Base-by-base conservation (phyloP, 2,797 vertebrate species). In the Centroberyx gerrardi region DNA sequence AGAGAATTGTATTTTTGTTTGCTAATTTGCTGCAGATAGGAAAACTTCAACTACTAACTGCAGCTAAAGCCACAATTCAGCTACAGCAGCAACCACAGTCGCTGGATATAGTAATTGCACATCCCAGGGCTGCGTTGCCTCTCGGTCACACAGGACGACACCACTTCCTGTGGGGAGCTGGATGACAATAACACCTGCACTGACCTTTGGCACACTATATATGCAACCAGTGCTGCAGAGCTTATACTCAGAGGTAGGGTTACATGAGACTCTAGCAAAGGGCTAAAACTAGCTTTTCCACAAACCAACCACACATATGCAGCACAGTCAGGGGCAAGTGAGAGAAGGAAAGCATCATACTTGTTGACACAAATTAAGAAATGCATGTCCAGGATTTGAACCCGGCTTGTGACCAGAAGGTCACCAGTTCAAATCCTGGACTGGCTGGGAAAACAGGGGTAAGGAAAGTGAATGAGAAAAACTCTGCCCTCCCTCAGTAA, bases 151-250 rank as follows among this genome's bases (percentile, higher is more conserved):
- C 55, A 65, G 49, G 62, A 76, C 28, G 53, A 62, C 61, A 56
- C 36, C 18, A 53, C 68, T 76, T 85, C 62, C 76, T 78, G 49
- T 68, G 62, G 64, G 62, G 67, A 68, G 48, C 13, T 27, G 14
- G 44, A 60, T 44, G 53, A 75, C 40, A 82, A 72, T 14, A 72
- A 68, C 44, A 71, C 33, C n/a, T 12, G 1, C 31, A 49, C 48
- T 63, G 67, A 78, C 27, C 51, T 80, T 62, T 74, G 31, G 17
- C 15, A 28, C 56, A 33, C 17, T 61, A 44, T 8, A 33, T 7
- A 27, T 54, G 44, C 28, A 66, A 55, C 28, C 54, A 52, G 9
- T 36, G 22, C 4, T 14, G 8, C 17, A 60, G 9, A 52, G 0
- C 56, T 48, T 65, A 54, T 42, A 33, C 42, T 66, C 42, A 56